A percentile compares a stretch with the other conserved stretches of the same genome.
These are phyloP conservation scores for Sebastes reedi DNA, from an alignment of 2,797 vertebrate genomes.

Conservation along the genomic window DNA sequence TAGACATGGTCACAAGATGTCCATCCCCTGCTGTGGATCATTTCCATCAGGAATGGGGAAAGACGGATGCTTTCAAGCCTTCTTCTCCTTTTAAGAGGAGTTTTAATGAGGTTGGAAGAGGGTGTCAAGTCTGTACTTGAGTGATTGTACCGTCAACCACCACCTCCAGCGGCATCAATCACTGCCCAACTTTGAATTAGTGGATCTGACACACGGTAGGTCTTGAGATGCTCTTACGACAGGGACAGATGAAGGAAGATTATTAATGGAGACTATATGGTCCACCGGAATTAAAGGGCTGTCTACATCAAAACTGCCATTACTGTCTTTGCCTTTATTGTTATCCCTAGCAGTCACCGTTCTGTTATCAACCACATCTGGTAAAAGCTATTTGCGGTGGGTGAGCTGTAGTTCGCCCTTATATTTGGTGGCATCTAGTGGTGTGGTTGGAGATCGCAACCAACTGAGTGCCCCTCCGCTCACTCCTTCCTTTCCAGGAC, in stretches of 20 bases:
- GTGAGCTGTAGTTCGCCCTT: slow-evolving; percentile 59
- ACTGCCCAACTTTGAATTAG: slow-evolving; percentile 74
- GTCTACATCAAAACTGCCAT: slow-evolving; percentile 34
- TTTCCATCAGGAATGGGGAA: slow-evolving; percentile 39
- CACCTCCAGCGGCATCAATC: slow-evolving; percentile 75
- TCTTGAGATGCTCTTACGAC: slow-evolving; percentile 59
- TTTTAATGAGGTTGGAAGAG: slow-evolving; percentile 72
- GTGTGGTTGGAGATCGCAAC: neutral
- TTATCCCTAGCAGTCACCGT: slow-evolving; percentile 5
- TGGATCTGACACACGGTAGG: slow-evolving; percentile 65
- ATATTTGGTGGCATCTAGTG: neutral
- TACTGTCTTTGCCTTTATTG: slow-evolving; percentile 29
- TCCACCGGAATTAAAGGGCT: slow-evolving; percentile 46
- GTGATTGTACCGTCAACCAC: slow-evolving; percentile 74
- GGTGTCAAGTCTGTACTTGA: slow-evolving; percentile 66
- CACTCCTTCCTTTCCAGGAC: neutral
- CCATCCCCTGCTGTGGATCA: slow-evolving; percentile 32
- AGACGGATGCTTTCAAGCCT: slow-evolving; percentile 38
- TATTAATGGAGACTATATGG: slow-evolving; percentile 63
- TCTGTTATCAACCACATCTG: neutral
- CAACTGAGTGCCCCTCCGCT: neutral
- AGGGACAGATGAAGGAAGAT: slow-evolving; percentile 76
- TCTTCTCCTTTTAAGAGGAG: slow-evolving; percentile 58
- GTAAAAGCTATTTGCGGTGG: slow-evolving; percentile 68
- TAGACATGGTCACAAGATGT: slow-evolving; percentile 31